These are phyloP conservation scores for Gymnobelideus leadbeateri DNA, from an alignment of 2,113 vertebrate genomes.

Conservation along the genomic window DNA sequence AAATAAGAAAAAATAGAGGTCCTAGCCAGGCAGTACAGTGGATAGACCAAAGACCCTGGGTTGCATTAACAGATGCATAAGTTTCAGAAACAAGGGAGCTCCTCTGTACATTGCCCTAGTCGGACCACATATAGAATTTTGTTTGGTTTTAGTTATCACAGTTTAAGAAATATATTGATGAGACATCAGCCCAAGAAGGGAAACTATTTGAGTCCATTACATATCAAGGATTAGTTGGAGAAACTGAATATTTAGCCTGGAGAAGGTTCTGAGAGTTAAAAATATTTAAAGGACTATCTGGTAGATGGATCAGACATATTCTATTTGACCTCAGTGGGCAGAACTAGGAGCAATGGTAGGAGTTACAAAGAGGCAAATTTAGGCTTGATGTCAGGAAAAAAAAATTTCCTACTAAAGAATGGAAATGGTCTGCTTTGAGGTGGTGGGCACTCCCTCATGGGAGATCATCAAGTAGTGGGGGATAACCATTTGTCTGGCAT, in stretches of 20 bases:
- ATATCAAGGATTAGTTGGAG: neutral
- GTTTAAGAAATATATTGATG: neutral
- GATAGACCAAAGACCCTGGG: no score
- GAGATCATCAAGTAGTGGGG: neutral
- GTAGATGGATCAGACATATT: no score
- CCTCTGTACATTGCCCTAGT: neutral
- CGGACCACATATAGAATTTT: neutral
- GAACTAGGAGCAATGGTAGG: no score
- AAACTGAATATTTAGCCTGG: neutral
- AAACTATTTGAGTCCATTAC: neutral
- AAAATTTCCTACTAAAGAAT: neutral
- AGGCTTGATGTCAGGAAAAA: neutral
- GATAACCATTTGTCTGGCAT: neutral
- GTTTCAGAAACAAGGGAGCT: neutral
- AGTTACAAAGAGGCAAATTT: no score
- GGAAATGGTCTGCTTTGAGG: neutral
- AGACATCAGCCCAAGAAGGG: neutral
- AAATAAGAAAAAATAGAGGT: no score
- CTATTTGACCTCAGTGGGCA: no score
- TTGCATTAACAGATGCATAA: neutral
- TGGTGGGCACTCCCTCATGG: neutral
- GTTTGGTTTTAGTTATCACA: no score
- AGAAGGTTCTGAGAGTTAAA: neutral
- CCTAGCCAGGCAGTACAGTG: no score
- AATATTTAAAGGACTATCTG: no score